These are phyloP conservation scores for Dipodomys ordii DNA, from an alignment of 2,113 vertebrate genomes.

Conservation along the genomic window DNA sequence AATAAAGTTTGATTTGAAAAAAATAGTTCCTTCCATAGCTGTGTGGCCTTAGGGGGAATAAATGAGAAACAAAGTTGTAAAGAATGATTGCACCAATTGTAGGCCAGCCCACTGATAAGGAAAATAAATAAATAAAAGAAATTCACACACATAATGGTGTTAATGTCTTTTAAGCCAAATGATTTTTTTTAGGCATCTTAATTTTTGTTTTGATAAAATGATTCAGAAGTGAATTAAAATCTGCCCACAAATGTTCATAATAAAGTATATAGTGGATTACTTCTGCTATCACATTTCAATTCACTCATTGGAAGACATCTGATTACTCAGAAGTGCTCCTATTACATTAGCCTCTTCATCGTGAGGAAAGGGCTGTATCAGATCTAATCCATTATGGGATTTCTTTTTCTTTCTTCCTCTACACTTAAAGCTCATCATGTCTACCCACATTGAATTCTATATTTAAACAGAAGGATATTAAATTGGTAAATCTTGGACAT, in stretches of 20 bases:
- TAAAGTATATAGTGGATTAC: constrained; percentile 56
- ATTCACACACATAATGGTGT: neutral
- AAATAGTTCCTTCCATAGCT: neutral
- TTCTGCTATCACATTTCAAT: constrained; percentile 76
- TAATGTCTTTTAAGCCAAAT: constrained; percentile 58
- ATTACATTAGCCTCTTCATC: constrained; percentile 65
- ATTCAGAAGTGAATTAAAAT: constrained; percentile 71
- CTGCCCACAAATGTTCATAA: constrained; percentile 61
- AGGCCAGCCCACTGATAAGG: constrained; percentile 33
- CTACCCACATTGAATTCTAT: constrained; percentile 21
- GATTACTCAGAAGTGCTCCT: constrained; percentile 70
- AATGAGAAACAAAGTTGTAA: constrained; percentile 11
- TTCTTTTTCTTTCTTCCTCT: neutral
- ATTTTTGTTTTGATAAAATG: constrained; percentile 68
- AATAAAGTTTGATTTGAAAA: neutral
- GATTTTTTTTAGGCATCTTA: constrained; percentile 65
- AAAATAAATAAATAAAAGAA: constrained; percentile 44
- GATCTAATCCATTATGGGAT: constrained; percentile 54
- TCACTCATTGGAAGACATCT: constrained; percentile 74
- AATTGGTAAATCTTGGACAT: constrained; percentile 10
- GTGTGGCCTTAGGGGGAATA: neutral
- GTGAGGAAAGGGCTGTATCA: constrained; percentile 61
- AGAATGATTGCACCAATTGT: neutral
- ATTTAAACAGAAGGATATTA: constrained; percentile 43
- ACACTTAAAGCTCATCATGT: constrained; percentile 12